Percentiles rank a stretch among this genome's conserved stretches.
phyloP scores from a whole-genome alignment of 1,140 invertebrate genomes.

The Leptopilina boulardi region DNA sequence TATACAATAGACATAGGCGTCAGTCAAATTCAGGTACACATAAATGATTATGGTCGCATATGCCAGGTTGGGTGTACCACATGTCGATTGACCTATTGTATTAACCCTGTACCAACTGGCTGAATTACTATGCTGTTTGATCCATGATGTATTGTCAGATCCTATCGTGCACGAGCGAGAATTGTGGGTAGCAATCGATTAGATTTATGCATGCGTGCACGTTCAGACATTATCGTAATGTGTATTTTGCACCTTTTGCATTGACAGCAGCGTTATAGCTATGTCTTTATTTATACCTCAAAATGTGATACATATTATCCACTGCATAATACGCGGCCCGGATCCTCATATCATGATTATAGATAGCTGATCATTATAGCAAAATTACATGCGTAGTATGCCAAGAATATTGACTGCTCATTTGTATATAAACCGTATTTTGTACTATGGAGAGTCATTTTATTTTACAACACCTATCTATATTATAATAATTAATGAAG shows the following conservation, averaged over 20 bases:
- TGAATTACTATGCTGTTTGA: slow-evolving; percentile 55
- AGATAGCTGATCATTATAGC: slow-evolving; percentile 19
- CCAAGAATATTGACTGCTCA: not conserved
- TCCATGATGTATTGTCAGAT: slow-evolving; percentile 44
- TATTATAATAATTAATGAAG: too few relatives aligned
- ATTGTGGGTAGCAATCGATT: slow-evolving; percentile 47
- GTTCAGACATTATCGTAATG: not conserved
- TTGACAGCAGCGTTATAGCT: slow-evolving; percentile 30
- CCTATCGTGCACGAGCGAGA: slow-evolving; percentile 46
- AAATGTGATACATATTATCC: slow-evolving; percentile 17
- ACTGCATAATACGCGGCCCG: not conserved
- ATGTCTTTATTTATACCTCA: slow-evolving; percentile 17
- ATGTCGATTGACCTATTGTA: slow-evolving; percentile 58
- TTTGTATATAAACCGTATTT: not conserved
- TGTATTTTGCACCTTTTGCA: slow-evolving; percentile 21
- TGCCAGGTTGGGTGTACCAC: slow-evolving; percentile 1
- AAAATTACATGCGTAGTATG: slow-evolving; percentile 22
- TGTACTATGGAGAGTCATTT: not conserved
- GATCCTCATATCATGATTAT: slow-evolving; percentile 21
- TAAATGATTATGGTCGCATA: not conserved
- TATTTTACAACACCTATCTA: too few relatives aligned
- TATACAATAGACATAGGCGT: slow-evolving; percentile 27
- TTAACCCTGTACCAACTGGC: slow-evolving; percentile 50
- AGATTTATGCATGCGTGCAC: slow-evolving; percentile 41
- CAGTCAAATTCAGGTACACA: slow-evolving; percentile 33